Percentiles rank a stretch among this genome's conserved stretches.
Evolutionary conservation across 2,797 vertebrate species (phyloP).

Genomic region (Pseudotriccus pelzelni): DNA sequence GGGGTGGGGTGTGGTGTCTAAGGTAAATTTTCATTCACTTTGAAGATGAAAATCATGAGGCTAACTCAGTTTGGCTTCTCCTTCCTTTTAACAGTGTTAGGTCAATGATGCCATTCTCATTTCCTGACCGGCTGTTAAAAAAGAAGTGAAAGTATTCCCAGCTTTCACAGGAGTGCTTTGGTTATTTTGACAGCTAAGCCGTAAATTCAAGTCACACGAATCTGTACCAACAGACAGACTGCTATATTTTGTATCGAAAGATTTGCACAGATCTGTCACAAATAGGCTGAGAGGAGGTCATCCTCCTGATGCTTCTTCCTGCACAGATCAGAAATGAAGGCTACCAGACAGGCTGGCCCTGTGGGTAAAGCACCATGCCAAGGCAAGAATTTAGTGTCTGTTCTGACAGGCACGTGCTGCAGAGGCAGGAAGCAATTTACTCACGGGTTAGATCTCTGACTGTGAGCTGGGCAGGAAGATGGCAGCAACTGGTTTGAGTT

Average conservation of each 20-base stretch:
- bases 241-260: not conserved
- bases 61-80: not conserved
- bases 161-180: not conserved
- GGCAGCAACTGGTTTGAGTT: not conserved
- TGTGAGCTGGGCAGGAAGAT: not conserved
- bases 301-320: not conserved
- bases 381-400: not conserved
- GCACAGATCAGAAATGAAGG: not conserved
- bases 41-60: not conserved
- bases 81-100: not conserved
- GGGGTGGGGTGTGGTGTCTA: not conserved
- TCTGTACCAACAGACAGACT: not conserved
- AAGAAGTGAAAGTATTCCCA: not conserved
- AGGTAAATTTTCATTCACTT: not conserved
- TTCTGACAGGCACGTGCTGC: rapidly evolving
- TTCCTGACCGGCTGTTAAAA: not conserved
- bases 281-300: not conserved
- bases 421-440: not conserved
- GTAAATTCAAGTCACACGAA: not conserved
- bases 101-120: not conserved
- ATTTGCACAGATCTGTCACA: not conserved
- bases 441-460: not conserved
- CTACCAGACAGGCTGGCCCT: not conserved
- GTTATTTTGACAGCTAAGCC: not conserved
- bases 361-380: not conserved